phyloP scores from a whole-genome alignment of 2,797 vertebrate genomes.

The Macropodus opercularis region DNA sequence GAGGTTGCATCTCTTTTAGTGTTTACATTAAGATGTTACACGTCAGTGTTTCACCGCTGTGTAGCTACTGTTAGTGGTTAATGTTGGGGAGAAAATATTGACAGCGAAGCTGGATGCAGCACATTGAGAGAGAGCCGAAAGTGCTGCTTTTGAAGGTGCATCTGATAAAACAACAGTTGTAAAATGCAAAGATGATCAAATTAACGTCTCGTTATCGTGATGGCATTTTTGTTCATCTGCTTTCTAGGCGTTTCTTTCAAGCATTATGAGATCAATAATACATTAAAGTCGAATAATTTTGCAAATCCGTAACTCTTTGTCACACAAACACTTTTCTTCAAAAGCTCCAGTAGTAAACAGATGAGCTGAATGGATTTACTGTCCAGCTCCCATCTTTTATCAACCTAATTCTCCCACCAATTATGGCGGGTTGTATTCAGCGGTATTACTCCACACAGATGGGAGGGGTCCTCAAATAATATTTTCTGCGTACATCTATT shows the following conservation, averaged over 20 bases:
- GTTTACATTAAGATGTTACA: constrained; percentile 47
- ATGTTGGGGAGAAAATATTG: constrained; percentile 35
- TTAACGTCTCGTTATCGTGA: constrained; percentile 6
- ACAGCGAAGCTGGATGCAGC: constrained; percentile 18
- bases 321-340: constrained; percentile 52
- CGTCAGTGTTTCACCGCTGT: constrained; percentile 18
- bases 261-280: constrained; percentile 49
- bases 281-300: constrained; percentile 40
- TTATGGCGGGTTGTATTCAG: constrained; percentile 55
- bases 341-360: constrained; percentile 55
- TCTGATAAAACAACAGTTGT: constrained; percentile 4
- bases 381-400: constrained; percentile 59
- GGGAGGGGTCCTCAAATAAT: constrained; percentile 47
- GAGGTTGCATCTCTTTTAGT: constrained; percentile 41
- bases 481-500: constrained; percentile 62
- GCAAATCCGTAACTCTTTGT: constrained; percentile 61
- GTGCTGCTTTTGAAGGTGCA: constrained; percentile 19
- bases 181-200: constrained; percentile 28
- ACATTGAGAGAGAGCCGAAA: constrained; percentile 29
- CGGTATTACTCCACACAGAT: constrained; percentile 57
- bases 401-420: constrained; percentile 67
- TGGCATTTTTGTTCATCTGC: constrained; percentile 4
- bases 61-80: constrained; percentile 21
- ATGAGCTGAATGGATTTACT: constrained; percentile 69
- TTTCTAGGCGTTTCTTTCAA: constrained; percentile 12